Base-by-base conservation (phyloP, 2,797 vertebrate genomes). In the Sphaeramia orbicularis region DNA sequence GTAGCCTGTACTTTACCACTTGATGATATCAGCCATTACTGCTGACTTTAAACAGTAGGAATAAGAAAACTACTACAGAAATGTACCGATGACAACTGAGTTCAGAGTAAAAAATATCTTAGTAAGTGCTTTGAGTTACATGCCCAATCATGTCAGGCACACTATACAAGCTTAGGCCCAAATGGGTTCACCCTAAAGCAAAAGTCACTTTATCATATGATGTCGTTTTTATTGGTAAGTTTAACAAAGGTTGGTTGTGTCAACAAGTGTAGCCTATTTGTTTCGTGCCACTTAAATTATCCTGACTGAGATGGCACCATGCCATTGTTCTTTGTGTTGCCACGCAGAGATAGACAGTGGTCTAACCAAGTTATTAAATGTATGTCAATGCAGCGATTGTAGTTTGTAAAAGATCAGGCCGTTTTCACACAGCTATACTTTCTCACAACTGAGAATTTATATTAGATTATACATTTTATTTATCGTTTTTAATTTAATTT, bases 121-220 rank as follows among this genome's bases (percentile, higher is more conserved):
- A 40, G n/a, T 2, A 30, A 15, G 14, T 57, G 19, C 73, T 67
- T 10, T 48, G 42, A 54, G 14, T 48, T 16, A 55, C 12, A 58
- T 86, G 84, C 78, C 74, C 54, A 24, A 70, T 71, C 73, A 71
- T 76, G 83, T 80, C 58, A 36, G 35, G 4, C 10, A 43, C 43
- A 71, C 58, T 0, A 52, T 19, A 13, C 60, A 12, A 63, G 50
- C 16, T 64, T 24, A 86, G 78, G 75, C 74, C 80, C 19, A 50
- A 55, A 67, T 50, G 15, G 58, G 24, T 57, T 16, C 40, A 53
- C 3, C 27, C 18, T 57, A 6, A 61, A 21, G 40, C 1, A 10
- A 0, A 55, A 12, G 37, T 54, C 13, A 35, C 13, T 32, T 36
- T 21, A 24, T 62, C 40, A 18, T 24, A 8, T 37, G 15, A 2